phyloP scores from a whole-genome alignment of 2,888 invertebrate genomes.

The Gnatocerus cornutus region DNA sequence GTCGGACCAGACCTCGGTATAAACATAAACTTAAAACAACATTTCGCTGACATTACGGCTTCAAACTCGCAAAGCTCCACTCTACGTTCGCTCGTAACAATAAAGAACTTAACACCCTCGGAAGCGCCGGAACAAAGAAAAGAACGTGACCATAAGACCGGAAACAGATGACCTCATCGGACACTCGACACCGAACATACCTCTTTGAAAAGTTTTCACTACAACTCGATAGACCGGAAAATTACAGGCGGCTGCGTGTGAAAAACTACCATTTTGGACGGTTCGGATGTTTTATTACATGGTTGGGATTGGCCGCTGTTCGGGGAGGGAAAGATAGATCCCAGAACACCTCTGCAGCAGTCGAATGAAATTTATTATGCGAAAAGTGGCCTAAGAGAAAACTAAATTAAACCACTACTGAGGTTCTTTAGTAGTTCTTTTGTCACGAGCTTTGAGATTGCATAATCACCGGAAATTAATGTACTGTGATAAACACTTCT shows the following conservation, averaged over 20 bases:
- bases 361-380: constrained; percentile 4
- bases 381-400: constrained; percentile 6
- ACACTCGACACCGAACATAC: constrained; percentile 47
- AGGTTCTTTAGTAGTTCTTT: not conserved
- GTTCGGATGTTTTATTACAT: constrained; percentile 32
- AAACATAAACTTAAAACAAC: constrained; percentile 47
- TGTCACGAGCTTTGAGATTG: not conserved
- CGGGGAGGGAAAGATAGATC: not conserved
- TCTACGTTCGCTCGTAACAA: constrained; percentile 37
- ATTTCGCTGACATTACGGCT: constrained; percentile 42
- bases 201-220: constrained; percentile 38
- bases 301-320: constrained; percentile 8
- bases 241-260: constrained; percentile 43
- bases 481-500: constrained; percentile 8
- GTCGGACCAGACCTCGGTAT: constrained; percentile 23
- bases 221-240: constrained; percentile 46
- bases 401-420: not conserved
- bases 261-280: constrained; percentile 38
- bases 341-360: constrained; percentile 9
- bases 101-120: constrained; percentile 47
- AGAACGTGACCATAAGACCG: constrained; percentile 52
- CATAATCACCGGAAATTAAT: constrained; percentile 3
- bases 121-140: constrained; percentile 48
- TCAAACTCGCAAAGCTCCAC: constrained; percentile 37
- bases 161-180: constrained; percentile 52